Base-by-base conservation (phyloP, 2,888 invertebrate species). In the Ophion ventricosus region DNA sequence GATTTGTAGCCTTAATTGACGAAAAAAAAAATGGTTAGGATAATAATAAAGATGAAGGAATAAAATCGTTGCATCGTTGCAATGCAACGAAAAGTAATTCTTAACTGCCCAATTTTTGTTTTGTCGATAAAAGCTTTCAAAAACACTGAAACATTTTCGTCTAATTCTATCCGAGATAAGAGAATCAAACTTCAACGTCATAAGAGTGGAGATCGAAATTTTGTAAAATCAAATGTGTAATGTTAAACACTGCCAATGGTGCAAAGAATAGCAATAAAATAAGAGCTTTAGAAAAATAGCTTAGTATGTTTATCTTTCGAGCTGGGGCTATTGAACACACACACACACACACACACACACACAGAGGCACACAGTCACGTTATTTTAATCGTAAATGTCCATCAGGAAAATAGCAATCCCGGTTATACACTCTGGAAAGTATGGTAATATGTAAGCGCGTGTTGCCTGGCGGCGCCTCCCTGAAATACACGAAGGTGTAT, bases 401-500 rank as follows among this genome's bases (percentile, higher is more conserved):
- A 74, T 82, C 78, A 76, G 40, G 29, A 49, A 73, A 73, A 43
- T 69, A 73, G 40, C 69, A 23, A 64, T 74, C 69, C 69, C 20
- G 67, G 14, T 7, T 40, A 43, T 43, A 54, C 29, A 56, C 25
- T 63, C 17, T 25, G 40, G 57, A 20, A 67, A 67, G 56, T 23
- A 67, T 35, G n/a, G 8, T 64, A 77, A 64, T 49, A 66, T 43
- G 35, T n/a, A 59, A 43, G 49, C 25, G 69, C 20, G 69, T 74
- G 74, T 75, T 69, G 67, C 59, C 75, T 43, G 79, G 43, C 69
- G 70, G 64, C 75, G 79, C 77, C n/a, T 66, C 66, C 66, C 78
- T 49, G 49, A 49, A 49, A 49, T 17, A 49, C 49, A 49, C 17
- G 49, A 49, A 49, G 49, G 49, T 49, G 14, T 49, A 49, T 49